Percentiles rank a stretch among this genome's conserved stretches.
These are phyloP conservation scores for Diuraphis noxia DNA, from an alignment of 1,140 invertebrate species.

Conservation along the genomic window DNA sequence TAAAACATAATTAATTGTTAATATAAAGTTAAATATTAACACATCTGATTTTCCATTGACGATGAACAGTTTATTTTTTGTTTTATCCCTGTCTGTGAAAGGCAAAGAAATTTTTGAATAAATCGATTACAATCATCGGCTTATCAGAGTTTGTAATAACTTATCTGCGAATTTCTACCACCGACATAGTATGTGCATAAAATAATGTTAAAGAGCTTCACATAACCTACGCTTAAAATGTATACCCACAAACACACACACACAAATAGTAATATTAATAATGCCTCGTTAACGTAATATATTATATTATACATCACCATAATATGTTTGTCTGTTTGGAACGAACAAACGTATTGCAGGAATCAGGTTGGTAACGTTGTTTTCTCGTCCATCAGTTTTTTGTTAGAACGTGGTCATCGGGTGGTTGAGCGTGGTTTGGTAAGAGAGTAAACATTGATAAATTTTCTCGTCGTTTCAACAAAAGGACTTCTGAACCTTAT, in stretches of 20 bases:
- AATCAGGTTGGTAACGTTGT: background rate
- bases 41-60: background rate
- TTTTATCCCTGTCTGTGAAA: background rate
- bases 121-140: background rate
- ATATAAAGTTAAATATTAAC: background rate
- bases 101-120: background rate
- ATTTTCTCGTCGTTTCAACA: background rate
- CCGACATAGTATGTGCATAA: background rate
- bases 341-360: background rate
- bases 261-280: background rate
- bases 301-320: too few relatives aligned
- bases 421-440: background rate
- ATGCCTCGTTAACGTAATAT: background rate
- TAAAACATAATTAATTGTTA: background rate
- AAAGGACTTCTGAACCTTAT: background rate
- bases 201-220: background rate
- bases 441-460: background rate
- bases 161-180: background rate
- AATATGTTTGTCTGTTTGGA: background rate
- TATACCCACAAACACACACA: background rate
- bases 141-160: background rate
- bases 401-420: background rate
- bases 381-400: background rate
- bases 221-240: background rate
- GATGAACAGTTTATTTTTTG: background rate